Base-by-base conservation (phyloP, 2,113 vertebrate species). In the Halcyon malimbica region DNA sequence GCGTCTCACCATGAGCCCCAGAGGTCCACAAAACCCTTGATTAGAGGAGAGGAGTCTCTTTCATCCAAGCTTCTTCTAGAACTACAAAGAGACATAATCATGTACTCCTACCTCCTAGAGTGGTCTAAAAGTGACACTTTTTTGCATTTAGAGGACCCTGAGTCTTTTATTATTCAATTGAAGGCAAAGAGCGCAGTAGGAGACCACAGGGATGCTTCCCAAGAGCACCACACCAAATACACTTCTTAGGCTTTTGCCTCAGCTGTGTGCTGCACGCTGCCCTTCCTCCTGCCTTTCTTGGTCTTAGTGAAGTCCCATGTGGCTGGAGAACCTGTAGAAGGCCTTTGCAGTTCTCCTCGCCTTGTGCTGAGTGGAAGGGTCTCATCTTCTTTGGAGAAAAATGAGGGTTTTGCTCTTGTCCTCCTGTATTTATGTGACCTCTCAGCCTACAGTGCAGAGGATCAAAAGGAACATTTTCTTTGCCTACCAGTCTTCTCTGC, bases 281-380 rank as follows among this genome's bases (percentile, higher is more conserved):
- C 9, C 16, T 87, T 26, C 31, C 37, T 81, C 29, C n/a, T 87
- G 18, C 41, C 20, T 56, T 10, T 53, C 26, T 9, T 35, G 51
- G n/a, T 62, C 83, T 67, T 54, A 16, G n/a, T 29, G n/a, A n/a
- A 29, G 39, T 33, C 39, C 48, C 13, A 16, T 0, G 0, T 85
- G 62, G 33, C 62, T 79, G 65, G 33, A 68, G 39, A 82, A 86
- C 9, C 23, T 50, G 15, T 56, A 0, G 0, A 74, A 87, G n/a
- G 15, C 46, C 29, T 83, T 70, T 83, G 26, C 44, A 83, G 0
- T 19, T 21, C 35, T 80, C 9, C 16, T 81, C 2, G 3, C 48
- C 80, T 29, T 33, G 28, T 42, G 39, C 25, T 53, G 60, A 64
- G 42, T 41, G 6, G 28, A 87, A 13, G 3, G 20, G 2, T 16